A percentile compares a stretch with the other conserved stretches of the same genome.
phyloP scores from a whole-genome alignment of 2,888 invertebrate species.

The Ferrisia virgata region DNA sequence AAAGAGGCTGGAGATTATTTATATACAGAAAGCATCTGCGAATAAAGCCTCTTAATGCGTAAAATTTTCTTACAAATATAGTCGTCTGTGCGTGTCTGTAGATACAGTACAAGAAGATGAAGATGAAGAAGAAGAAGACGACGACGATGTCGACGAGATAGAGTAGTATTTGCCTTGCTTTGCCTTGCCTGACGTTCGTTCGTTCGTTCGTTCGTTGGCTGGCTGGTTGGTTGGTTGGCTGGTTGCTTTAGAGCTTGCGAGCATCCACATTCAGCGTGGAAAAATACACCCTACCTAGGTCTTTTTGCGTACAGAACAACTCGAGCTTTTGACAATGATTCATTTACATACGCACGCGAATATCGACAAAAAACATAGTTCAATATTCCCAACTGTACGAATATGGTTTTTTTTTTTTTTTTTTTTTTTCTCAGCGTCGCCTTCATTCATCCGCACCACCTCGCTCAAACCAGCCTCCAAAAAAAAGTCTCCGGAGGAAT shows the following conservation, averaged over 20 bases:
- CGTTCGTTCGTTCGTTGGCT: too few relatives aligned
- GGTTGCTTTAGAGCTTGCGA: too few relatives aligned
- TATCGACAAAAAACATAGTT: background rate
- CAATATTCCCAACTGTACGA: background rate
- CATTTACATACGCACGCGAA: background rate
- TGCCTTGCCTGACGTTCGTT: background rate
- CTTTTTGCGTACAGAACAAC: too few relatives aligned
- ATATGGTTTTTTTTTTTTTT: background rate
- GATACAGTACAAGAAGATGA: too few relatives aligned
- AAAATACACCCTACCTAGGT: too few relatives aligned
- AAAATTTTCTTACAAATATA: slow-evolving; percentile 21
- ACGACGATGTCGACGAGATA: background rate
- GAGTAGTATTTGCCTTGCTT: background rate
- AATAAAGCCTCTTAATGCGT: slow-evolving; percentile 24
- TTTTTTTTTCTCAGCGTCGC: background rate
- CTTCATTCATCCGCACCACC: background rate
- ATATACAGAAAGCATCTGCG: slow-evolving; percentile 19
- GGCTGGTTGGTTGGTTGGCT: too few relatives aligned
- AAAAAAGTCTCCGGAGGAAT: slow-evolving; percentile 29
- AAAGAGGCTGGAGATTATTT: background rate
- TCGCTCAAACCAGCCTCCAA: too few relatives aligned
- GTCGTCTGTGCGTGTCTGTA: background rate
- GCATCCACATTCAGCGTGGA: too few relatives aligned
- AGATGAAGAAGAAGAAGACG: too few relatives aligned
- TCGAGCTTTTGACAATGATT: background rate